These are phyloP conservation scores for Pristionchus entomophagus DNA, from an alignment of 2,888 invertebrate species.

Conservation along the genomic window DNA sequence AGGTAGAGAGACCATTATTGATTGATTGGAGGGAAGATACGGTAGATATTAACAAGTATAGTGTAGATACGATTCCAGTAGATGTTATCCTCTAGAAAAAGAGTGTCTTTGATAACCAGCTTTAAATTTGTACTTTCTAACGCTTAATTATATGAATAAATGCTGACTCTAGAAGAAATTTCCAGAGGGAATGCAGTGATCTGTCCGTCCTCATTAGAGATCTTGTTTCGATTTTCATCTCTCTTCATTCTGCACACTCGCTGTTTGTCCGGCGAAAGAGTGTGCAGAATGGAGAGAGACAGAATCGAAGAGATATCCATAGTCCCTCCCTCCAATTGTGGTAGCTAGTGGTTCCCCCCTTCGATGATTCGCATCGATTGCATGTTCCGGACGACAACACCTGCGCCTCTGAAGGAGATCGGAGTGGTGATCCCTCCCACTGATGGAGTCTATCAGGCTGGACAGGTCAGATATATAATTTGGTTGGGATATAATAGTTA, in stretches of 20 bases:
- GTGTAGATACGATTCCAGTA: not conserved
- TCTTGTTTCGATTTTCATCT: too few species aligned
- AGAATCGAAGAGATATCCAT: too few species aligned
- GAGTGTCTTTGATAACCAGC: not conserved
- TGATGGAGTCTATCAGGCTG: slow-evolving; percentile 57
- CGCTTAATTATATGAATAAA: too few species aligned
- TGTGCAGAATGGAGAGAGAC: too few species aligned
- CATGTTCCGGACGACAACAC: slow-evolving; percentile 45
- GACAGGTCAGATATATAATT: slow-evolving; percentile 58
- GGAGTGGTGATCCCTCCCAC: slow-evolving; percentile 55
- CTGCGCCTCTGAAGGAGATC: slow-evolving; percentile 57
- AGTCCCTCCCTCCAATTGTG: not conserved
- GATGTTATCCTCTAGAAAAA: not conserved
- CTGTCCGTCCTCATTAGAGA: too few species aligned
- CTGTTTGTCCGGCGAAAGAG: too few species aligned
- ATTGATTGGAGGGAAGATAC: not conserved
- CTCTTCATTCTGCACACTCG: too few species aligned
- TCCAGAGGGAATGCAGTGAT: too few species aligned
- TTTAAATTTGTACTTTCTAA: not conserved
- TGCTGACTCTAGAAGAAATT: too few species aligned
- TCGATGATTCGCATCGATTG: slow-evolving; percentile 2
- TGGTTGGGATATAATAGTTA: not conserved
- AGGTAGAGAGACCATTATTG: not conserved
- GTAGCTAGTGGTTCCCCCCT: slow-evolving; percentile 8
- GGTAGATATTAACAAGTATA: too few species aligned